Base-by-base conservation (phyloP, 2,888 invertebrate species). In the Leptinotarsa peninsularis region DNA sequence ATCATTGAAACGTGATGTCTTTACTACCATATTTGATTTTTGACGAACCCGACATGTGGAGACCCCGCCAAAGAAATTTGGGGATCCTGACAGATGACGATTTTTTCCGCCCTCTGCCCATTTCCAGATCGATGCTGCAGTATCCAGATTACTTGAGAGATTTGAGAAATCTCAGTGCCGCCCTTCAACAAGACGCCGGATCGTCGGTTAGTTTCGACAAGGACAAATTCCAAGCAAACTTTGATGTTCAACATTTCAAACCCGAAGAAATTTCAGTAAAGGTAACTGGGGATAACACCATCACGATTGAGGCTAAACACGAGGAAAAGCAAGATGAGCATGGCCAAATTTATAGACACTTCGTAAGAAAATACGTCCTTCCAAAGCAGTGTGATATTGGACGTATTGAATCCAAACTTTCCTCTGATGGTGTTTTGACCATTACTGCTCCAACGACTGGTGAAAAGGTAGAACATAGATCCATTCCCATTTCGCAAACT, bases 201-300 rank as follows among this genome's bases (percentile, higher is more conserved):
- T 21, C 79, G 14, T 66, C 67, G 1, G 73, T 74, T 13, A 70
- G 49, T 10, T 49, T 76, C 54, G 43, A 43, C 2, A 43, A 43
- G 43, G 73, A 75, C 23, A 71, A 75, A 68, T 78, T 78, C 73
- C 76, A 75, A 23, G 78, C 74, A 10, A 76, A 76, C 50, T 75
- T 77, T 27, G 76, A 72, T 67, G 76, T 78, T 17, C 79, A 79
- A 72, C 79, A 77, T 49, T 79, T 79, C 73, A 79, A 74, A 66
- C 79, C 79, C 4, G 74, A 75, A 33, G 79, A 77, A 67, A 76
- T 78, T 15, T 67, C 75, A 43, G 77, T 79, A 1, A 79, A 79
- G 69, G 66, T 79, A 15, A 72, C 73, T 1, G 73, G 70, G 4
- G 74, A 77, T 52, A 76, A 72, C 49, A 58, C 66, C 15, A 60